These are phyloP conservation scores for Lates japonicus DNA, from an alignment of 2,797 vertebrate species.

Conservation along the genomic window DNA sequence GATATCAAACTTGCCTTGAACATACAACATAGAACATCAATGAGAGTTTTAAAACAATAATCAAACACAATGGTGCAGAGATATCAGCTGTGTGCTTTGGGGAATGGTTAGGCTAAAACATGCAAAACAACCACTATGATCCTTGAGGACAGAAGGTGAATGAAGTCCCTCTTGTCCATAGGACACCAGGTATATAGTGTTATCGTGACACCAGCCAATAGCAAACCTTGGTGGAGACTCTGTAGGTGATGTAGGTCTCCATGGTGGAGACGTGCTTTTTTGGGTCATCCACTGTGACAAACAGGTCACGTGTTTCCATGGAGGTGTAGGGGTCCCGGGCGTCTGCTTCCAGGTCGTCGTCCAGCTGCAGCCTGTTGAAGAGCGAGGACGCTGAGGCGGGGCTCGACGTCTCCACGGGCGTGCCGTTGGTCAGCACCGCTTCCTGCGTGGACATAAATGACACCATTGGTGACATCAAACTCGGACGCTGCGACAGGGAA, in stretches of 20 bases:
- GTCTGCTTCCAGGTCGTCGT: slow-evolving; percentile 92
- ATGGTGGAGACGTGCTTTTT: slow-evolving; percentile 98
- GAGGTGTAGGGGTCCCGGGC: slow-evolving; percentile 90
- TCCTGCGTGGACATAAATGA: slow-evolving; percentile 84
- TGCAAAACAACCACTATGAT: background rate
- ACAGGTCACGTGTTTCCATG: slow-evolving; percentile 91
- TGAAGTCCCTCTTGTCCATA: background rate
- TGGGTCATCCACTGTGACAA: slow-evolving; percentile 97
- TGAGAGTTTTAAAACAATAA: background rate
- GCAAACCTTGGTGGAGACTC: slow-evolving; percentile 95
- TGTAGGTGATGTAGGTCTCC: slow-evolving; percentile 99
- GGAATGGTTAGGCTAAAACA: background rate
- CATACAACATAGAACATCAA: background rate
- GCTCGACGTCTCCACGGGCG: slow-evolving; percentile 92
- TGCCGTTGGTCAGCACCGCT: slow-evolving; percentile 92
- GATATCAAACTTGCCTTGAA: background rate
- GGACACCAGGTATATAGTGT: background rate
- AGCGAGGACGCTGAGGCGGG: slow-evolving; percentile 93
- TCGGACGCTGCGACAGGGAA: slow-evolving; percentile 9
- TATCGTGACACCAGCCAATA: slow-evolving; percentile 26
- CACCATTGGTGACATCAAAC: slow-evolving; percentile 8
- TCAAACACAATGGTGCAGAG: background rate
- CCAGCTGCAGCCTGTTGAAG: slow-evolving; percentile 95
- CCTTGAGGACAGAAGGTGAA: background rate
- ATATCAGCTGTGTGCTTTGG: background rate